Percentiles rank a stretch among this genome's conserved stretches.
These are phyloP conservation scores for Lithobates pipiens DNA, from an alignment of 2,797 vertebrate genomes.

Conservation along the genomic window DNA sequence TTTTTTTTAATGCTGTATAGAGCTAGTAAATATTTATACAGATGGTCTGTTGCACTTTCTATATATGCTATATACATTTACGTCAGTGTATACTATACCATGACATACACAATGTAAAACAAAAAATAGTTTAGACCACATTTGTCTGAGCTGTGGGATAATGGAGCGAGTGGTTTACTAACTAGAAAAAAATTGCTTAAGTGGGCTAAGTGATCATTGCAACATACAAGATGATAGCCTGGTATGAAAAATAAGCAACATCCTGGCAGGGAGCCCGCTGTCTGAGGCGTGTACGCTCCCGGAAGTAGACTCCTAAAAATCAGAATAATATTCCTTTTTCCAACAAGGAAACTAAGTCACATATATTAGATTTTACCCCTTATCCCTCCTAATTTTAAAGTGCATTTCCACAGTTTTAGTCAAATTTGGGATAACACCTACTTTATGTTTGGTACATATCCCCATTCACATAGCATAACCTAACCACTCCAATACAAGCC, in stretches of 20 bases:
- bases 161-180: not conserved
- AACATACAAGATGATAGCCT: not conserved
- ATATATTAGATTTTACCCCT: too few relatives aligned
- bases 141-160: not conserved
- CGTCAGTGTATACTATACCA: too few relatives aligned
- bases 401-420: too few relatives aligned
- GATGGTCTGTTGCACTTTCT: too few relatives aligned
- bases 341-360: not conserved
- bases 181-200: not conserved
- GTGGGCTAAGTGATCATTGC: conserved; percentile 1
- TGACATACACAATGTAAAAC: not conserved
- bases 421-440: too few relatives aligned
- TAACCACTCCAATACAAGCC: too few relatives aligned
- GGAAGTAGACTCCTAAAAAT: not conserved
- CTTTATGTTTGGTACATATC: too few relatives aligned
- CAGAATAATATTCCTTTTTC: not conserved
- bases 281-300: not conserved
- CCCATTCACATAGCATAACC: too few relatives aligned
- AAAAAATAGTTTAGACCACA: not conserved
- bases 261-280: not conserved
- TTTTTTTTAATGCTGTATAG: too few relatives aligned
- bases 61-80: too few relatives aligned
- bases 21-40: too few relatives aligned
- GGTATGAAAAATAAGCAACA: conserved; percentile 15
- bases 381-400: too few relatives aligned